A percentile compares a stretch with the other conserved stretches of the same genome.
These are phyloP conservation scores for Aethina tumida DNA, from an alignment of 1,140 invertebrate species.

Conservation along the genomic window DNA sequence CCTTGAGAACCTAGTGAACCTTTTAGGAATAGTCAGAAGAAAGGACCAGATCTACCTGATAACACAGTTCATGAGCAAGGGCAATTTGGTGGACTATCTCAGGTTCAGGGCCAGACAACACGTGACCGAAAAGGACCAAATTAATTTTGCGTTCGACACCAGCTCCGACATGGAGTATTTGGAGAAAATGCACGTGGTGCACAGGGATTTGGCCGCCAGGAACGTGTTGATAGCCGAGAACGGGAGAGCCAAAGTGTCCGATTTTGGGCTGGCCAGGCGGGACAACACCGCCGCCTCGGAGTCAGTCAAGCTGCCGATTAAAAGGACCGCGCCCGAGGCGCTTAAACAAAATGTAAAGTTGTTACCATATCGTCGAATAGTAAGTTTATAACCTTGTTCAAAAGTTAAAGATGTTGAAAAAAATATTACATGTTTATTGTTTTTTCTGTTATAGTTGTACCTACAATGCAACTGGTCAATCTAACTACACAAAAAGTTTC, in stretches of 20 bases:
- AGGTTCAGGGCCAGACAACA: slow-evolving; percentile 88
- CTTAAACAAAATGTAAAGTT: slow-evolving; percentile 90
- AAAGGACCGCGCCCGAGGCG: slow-evolving; percentile 99
- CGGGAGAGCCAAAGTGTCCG: slow-evolving; percentile 94
- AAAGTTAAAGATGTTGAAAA: too few relatives aligned
- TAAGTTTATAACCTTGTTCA: too few relatives aligned
- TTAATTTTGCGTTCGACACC: slow-evolving; percentile 95
- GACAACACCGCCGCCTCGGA: slow-evolving; percentile 67
- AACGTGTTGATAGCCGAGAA: slow-evolving; percentile 96
- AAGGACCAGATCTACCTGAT: slow-evolving; percentile 84
- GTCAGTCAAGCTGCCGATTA: slow-evolving; percentile 91
- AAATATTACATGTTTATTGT: too few relatives aligned
- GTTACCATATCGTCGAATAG: too few relatives aligned
- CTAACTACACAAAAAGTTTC: too few relatives aligned
- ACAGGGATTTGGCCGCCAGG: slow-evolving; percentile 95
- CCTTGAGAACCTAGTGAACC: slow-evolving; percentile 93
- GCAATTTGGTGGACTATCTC: slow-evolving; percentile 95
- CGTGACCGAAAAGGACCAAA: slow-evolving; percentile 94
- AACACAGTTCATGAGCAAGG: slow-evolving; percentile 99
- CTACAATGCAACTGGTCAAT: too few relatives aligned
- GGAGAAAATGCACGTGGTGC: slow-evolving; percentile 91
- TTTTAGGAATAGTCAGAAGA: slow-evolving; percentile 89
- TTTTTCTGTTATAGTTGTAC: too few relatives aligned
- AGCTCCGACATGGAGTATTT: slow-evolving; percentile 98
- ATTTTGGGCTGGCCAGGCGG: slow-evolving; percentile 92